Evolutionary conservation across 2,888 invertebrate genomes (phyloP), one percentile per base, ranked within the genome.

Genomic region (Athrips mouffetella): DNA sequence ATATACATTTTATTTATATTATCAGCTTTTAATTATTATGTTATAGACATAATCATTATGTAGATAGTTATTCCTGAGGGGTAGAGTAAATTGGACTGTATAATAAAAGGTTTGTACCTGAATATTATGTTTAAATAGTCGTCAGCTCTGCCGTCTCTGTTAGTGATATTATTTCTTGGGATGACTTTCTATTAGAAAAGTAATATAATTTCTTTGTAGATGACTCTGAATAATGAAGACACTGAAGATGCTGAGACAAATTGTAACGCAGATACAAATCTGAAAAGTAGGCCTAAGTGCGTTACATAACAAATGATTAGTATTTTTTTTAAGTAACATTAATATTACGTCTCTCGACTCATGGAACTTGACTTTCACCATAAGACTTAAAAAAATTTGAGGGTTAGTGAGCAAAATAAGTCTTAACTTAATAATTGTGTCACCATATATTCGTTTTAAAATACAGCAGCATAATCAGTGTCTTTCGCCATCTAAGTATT

Each of bases 1-100:
- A 73, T 70, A 76, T 78, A 79, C 76, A 80, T 78, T 80, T 84
- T 84, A 85, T 86, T 85, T 85, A 83, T 83, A 74, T 73, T 80
- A 81, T 79, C 76, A 73, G 67, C 70, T 75, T 75, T 79, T 78
- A 80, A 72, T 78, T 83, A 68, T n/a, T 79, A 77, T 70, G 65
- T 70, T 72, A 55, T 70, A 73, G 67, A 62, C 63, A 69, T 58
- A 68, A 67, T 63, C 58, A 67, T 59, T 54, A 57, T 78, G 78
- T 80, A 78, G 75, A 78, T 77, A 76, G 61, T 74, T 72, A 64
- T 61, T 63, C 71, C 67, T 59, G 63, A 58, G 61, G 61, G 60
- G 55, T 61, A 59, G 53, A 58, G 57, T 62, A 63, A 56, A 57
- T 55, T 63, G 59, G 60, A 60, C 64, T 64, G 35, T 23, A 11